Conservation (phyloP, 2,888 invertebrate species). For the Pollenia angustigena region DNA sequence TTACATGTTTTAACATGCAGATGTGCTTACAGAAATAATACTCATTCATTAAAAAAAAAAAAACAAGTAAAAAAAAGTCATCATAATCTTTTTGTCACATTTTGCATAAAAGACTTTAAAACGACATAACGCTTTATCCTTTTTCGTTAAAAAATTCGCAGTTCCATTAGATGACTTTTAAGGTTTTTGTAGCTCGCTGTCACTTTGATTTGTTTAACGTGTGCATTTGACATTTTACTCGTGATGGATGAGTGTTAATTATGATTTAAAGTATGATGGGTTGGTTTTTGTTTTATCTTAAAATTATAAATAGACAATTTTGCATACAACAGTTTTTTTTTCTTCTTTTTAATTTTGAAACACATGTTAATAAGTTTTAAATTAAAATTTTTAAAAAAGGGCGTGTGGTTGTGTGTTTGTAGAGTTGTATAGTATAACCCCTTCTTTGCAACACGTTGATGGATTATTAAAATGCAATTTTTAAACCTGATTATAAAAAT, state of each 20-base stretch:
- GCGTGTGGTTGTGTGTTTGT: constrained; percentile 15
- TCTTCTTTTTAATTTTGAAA: constrained; percentile 48
- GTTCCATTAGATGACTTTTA: background rate
- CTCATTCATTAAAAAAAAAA: background rate
- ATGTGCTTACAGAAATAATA: constrained; percentile 52
- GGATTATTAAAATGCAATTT: constrained; percentile 60
- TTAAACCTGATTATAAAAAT: constrained; percentile 35
- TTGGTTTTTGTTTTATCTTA: constrained; percentile 32
- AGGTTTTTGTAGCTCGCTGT: constrained; percentile 42
- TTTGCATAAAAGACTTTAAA: constrained; percentile 60
- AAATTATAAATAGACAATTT: constrained; percentile 42
- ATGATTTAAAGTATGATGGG: constrained; percentile 80
- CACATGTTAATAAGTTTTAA: constrained; percentile 72
- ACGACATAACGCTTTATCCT: constrained; percentile 26
- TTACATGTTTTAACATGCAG: constrained; percentile 65
- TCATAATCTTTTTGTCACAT: constrained; percentile 50
- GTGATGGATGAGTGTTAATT: constrained; percentile 84
- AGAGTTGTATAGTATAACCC: constrained; percentile 12
- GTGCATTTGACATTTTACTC: constrained; percentile 84
- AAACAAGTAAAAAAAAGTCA: background rate
- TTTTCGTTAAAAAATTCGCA: constrained; percentile 22
- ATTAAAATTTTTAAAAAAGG: constrained; percentile 69
- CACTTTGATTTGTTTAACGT: constrained; percentile 77
- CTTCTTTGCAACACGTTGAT: constrained; percentile 50
- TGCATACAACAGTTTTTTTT: constrained; percentile 44